Percentiles rank a stretch among this genome's conserved stretches.
phyloP scores from a whole-genome alignment of 2,888 invertebrate species.

The Panopea generosa region DNA sequence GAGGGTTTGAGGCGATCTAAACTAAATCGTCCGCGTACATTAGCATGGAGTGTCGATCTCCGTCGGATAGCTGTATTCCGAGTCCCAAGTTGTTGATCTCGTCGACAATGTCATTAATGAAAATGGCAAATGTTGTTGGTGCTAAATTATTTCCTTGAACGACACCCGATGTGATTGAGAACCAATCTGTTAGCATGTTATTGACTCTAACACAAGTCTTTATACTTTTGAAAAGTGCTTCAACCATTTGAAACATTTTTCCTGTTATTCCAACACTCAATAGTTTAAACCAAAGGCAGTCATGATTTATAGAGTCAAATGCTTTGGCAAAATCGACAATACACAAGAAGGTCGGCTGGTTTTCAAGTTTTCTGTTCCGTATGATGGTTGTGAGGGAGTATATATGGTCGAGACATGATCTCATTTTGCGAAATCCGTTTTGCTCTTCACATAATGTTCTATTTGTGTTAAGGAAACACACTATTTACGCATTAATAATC shows the following conservation, averaged over 20 bases:
- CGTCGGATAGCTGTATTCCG: too few relatives aligned
- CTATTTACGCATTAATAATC: neutral
- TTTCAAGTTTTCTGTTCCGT: constrained; percentile 4
- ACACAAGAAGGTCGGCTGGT: neutral
- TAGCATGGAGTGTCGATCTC: too few relatives aligned
- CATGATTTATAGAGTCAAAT: constrained; percentile 11
- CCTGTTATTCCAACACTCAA: neutral
- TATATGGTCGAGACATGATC: constrained; percentile 14
- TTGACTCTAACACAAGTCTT: neutral
- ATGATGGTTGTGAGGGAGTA: constrained; percentile 11
- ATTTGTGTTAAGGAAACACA: neutral
- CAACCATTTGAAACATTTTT: neutral
- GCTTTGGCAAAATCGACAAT: constrained; percentile 12
- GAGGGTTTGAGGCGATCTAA: too few relatives aligned
- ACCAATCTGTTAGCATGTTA: neutral
- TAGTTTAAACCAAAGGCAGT: constrained; percentile 25
- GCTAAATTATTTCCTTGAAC: constrained; percentile 7
- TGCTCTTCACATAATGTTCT: constrained; percentile 2
- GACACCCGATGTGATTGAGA: neutral
- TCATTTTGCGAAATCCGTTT: constrained; percentile 15
- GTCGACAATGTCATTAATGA: too few relatives aligned
- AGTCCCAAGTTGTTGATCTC: too few relatives aligned
- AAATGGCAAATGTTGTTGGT: too few relatives aligned
- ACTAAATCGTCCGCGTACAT: too few relatives aligned
- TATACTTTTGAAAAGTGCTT: neutral